Evolutionary conservation across 1,140 invertebrate species (phyloP), one percentile per base, ranked within the genome.

Genomic region (Drosophila grimshawi): DNA sequence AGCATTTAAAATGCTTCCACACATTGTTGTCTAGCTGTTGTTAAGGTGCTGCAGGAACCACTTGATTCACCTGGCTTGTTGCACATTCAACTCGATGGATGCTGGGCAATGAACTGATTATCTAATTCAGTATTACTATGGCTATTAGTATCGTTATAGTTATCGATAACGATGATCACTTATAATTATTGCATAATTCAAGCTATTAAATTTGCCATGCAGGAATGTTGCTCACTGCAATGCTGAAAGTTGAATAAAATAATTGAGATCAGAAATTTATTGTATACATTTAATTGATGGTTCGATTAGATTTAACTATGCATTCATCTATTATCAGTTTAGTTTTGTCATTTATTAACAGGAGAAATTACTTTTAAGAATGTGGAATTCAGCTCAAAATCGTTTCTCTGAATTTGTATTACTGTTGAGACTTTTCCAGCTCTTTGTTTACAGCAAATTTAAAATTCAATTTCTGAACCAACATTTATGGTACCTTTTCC

Each of bases 1-100:
- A 51, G 41, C 70, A 43, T 68, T 74, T 74, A 57, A 74, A 69
- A 74, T 74, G 56, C 65, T 53, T 61, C 51, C 43, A 74, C 43
- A 61, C 41, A 67, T 67, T 5, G 49, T 55, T 29, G 39, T 32
- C 37, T 41, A 48, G 30, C n/a, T 29, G 29, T 41, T 60, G 37
- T 51, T 63, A 56, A 70, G 51, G 57, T 75, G 66, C 49, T 62
- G n/a, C 56, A 61, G 39, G 33, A 55, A 33, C 49, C n/a, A 7
- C 6, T 37, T 37, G 5, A 19, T 19, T 19, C 10, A n/a, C 10
- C 10, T 35, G n/a, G 19, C 19, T 56, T 2, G 5, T 19, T 27
- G 53, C 33, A 35, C 11, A 41, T 41, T 45, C 5, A 19, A 43
- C 5, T 19, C 51, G 39, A 45, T 11, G 30, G 32, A 11, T 43